phyloP scores from a whole-genome alignment of 35 echinoderm and acorn worm species.

The Lytechinus variegatus region DNA sequence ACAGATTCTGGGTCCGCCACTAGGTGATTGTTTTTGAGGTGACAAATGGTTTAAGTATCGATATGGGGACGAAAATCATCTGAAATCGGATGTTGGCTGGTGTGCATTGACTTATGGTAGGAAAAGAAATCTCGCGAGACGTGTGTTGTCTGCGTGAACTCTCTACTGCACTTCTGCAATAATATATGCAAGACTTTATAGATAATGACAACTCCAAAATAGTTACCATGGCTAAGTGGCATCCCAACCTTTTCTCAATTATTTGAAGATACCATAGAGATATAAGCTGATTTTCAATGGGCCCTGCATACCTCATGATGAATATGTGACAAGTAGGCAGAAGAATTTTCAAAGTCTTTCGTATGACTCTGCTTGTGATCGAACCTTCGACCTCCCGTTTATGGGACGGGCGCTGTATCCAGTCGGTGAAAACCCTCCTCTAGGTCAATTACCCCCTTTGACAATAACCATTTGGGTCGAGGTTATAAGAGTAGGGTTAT shows the following conservation, averaged over 20 bases:
- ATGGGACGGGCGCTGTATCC: too few relatives aligned
- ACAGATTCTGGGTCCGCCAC: neutral
- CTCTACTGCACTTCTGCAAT: neutral
- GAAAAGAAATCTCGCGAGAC: neutral
- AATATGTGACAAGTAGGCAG: too few relatives aligned
- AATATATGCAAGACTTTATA: neutral
- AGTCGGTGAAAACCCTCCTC: too few relatives aligned
- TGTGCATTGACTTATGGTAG: neutral
- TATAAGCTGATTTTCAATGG: too few relatives aligned
- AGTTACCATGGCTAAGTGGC: neutral
- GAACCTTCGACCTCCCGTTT: too few relatives aligned
- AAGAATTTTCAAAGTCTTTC: too few relatives aligned
- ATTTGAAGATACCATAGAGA: too few relatives aligned
- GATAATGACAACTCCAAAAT: neutral
- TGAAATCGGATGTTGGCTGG: neutral
- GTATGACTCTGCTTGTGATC: too few relatives aligned
- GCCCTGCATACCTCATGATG: too few relatives aligned
- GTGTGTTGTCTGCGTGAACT: conserved; percentile 21
- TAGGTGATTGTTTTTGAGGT: neutral
- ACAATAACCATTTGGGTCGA: too few relatives aligned
- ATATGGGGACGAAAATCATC: conserved; percentile 17
- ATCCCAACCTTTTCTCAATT: neutral
- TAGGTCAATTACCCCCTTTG: too few relatives aligned
- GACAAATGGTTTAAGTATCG: conserved; percentile 45
- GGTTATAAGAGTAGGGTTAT: too few relatives aligned